Evolutionary conservation across 2,113 vertebrate genomes (phyloP).

Genomic region (Oxygymnocypris stewartii): DNA sequence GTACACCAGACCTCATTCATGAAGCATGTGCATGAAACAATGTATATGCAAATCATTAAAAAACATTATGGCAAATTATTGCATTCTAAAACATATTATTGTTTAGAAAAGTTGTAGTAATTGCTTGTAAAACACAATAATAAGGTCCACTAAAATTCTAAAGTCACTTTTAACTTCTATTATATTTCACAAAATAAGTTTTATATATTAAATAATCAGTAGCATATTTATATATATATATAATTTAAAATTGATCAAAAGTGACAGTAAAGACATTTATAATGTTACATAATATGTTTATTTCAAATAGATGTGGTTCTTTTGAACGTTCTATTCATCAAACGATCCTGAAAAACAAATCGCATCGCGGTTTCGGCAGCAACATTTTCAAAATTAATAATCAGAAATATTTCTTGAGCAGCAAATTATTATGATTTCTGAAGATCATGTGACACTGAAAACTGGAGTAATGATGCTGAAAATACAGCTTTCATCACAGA

Average conservation of each 20-base stretch:
- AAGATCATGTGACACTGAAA: too few relatives aligned
- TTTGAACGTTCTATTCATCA: background rate
- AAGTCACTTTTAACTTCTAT: background rate
- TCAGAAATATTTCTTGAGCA: background rate
- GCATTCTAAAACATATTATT: background rate
- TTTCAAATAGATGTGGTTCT: background rate
- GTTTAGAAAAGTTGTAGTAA: background rate
- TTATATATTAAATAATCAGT: too few relatives aligned
- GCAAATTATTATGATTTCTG: background rate
- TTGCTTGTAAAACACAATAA: background rate
- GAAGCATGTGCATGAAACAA: too few relatives aligned
- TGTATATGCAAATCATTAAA: too few relatives aligned
- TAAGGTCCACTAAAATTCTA: background rate
- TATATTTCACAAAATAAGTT: too few relatives aligned
- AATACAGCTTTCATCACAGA: too few relatives aligned
- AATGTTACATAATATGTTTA: background rate
- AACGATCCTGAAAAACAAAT: background rate
- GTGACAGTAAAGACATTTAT: background rate
- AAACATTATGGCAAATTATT: background rate
- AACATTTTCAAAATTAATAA: background rate
- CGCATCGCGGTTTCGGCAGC: background rate
- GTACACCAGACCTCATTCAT: too few relatives aligned
- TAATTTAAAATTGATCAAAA: background rate
- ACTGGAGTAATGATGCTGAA: too few relatives aligned
- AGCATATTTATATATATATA: too few relatives aligned